phyloP scores from a whole-genome alignment of 2,888 invertebrate species.

The Leptinotarsa haldemani region DNA sequence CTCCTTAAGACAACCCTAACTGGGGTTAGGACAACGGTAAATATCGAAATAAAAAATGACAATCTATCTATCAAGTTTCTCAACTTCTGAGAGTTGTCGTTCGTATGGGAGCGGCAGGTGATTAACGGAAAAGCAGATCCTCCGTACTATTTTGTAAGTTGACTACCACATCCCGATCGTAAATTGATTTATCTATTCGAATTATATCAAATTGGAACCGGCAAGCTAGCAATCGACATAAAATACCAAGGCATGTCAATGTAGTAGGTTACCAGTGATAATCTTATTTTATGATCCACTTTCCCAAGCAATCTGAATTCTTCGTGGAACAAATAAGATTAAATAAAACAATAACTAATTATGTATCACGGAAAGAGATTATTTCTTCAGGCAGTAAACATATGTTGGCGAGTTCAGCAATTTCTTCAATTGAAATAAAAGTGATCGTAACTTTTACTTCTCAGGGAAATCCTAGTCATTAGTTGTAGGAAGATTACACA shows the following conservation, averaged over 20 bases:
- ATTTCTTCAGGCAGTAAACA: conserved; percentile 15
- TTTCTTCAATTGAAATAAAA: conserved; percentile 14
- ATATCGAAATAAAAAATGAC: no score
- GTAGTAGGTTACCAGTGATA: conserved; percentile 16
- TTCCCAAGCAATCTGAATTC: conserved; percentile 23
- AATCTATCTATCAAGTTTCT: no score
- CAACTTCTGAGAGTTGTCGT: no score
- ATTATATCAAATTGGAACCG: background rate
- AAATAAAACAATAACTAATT: conserved; percentile 25
- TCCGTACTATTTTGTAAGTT: no score
- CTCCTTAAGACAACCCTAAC: no score
- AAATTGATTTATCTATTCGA: background rate
- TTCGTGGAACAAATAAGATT: conserved; percentile 7
- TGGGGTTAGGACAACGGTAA: no score
- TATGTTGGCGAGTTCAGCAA: conserved; percentile 17
- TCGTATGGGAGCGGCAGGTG: no score
- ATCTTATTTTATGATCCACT: conserved; percentile 19
- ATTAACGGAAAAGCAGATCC: no score
- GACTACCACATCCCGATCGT: no score
- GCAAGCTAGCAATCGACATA: background rate
- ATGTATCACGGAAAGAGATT: conserved; percentile 1
- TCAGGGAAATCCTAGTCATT: conserved; percentile 7
- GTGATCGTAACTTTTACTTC: background rate
- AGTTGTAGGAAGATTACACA: background rate
- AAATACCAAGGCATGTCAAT: background rate